These are phyloP conservation scores for Teleiodes luculella DNA, from an alignment of 2,888 invertebrate species.

Conservation along the genomic window DNA sequence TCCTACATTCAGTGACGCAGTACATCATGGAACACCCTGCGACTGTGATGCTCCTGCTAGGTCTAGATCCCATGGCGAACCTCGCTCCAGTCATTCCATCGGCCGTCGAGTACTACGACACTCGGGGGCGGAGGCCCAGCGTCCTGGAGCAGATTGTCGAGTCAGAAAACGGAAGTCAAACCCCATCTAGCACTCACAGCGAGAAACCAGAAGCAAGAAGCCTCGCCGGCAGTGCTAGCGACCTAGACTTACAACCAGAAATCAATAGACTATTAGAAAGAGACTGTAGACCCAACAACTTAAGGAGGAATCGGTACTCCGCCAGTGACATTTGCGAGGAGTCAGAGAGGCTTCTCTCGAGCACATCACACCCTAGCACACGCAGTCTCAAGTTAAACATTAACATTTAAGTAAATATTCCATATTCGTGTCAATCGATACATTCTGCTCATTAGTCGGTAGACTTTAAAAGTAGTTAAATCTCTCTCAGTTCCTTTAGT, in stretches of 20 bases:
- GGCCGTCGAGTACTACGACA: slow-evolving; percentile 68
- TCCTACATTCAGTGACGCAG: slow-evolving; percentile 78
- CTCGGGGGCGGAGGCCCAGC: slow-evolving; percentile 59
- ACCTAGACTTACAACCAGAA: slow-evolving; percentile 51
- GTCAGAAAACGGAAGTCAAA: slow-evolving; percentile 65
- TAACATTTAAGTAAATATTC: slow-evolving; percentile 62
- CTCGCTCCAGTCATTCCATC: slow-evolving; percentile 61
- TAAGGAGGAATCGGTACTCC: slow-evolving; percentile 81
- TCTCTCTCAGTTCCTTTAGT: slow-evolving; percentile 31
- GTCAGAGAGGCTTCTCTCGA: slow-evolving; percentile 75
- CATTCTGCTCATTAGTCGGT: slow-evolving; percentile 62
- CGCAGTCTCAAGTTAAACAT: slow-evolving; percentile 81
- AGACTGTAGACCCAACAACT: slow-evolving; percentile 45
- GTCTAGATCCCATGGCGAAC: slow-evolving; percentile 81
- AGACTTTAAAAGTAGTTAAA: slow-evolving; percentile 33
- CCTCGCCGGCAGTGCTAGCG: slow-evolving; percentile 54
- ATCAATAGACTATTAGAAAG: slow-evolving; percentile 55
- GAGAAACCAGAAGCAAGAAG: slow-evolving; percentile 57
- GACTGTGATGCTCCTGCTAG: slow-evolving; percentile 84
- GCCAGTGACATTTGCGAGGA: slow-evolving; percentile 83
- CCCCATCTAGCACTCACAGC: slow-evolving; percentile 64
- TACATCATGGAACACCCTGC: slow-evolving; percentile 86
- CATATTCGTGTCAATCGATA: slow-evolving; percentile 45
- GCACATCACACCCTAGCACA: slow-evolving; percentile 80
- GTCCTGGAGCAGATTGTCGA: slow-evolving; percentile 69